Evolutionary conservation across 2,888 invertebrate genomes (phyloP).

Genomic region (Hyles lineata): DNA sequence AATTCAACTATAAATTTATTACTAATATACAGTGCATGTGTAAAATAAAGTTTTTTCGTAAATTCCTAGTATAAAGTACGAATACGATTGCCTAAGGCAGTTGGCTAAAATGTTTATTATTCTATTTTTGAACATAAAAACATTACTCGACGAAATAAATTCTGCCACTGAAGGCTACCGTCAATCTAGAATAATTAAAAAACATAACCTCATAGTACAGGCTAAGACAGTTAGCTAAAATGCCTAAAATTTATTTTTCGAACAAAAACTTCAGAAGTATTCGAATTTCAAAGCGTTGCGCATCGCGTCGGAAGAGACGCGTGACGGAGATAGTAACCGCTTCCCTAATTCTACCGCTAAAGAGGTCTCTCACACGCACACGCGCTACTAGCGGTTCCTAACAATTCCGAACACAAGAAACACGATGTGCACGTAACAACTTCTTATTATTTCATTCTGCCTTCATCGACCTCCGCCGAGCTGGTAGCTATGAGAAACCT

Average conservation of each 20-base stretch:
- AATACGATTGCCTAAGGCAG: no score
- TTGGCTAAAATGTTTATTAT: no score
- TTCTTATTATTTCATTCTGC: constrained; percentile 19
- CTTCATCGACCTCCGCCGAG: not conserved
- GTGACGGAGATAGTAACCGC: constrained; percentile 8
- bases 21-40: no score
- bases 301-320: not conserved
- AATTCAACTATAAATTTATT: not conserved
- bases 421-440: constrained; percentile 22
- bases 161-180: no score
- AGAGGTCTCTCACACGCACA: constrained; percentile 19
- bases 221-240: not conserved
- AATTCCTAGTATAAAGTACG: no score
- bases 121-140: no score
- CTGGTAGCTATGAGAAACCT: not conserved
- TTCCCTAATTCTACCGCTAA: constrained; percentile 23
- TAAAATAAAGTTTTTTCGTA: no score
- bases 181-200: no score
- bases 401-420: constrained; percentile 21
- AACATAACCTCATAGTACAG: not conserved
- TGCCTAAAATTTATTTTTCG: not conserved
- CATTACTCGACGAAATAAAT: no score
- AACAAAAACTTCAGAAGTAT: not conserved
- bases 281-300: not conserved
- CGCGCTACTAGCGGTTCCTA: constrained; percentile 23